phyloP scores from a whole-genome alignment of 2,113 vertebrate genomes.

The Chunga burmeisteri region DNA sequence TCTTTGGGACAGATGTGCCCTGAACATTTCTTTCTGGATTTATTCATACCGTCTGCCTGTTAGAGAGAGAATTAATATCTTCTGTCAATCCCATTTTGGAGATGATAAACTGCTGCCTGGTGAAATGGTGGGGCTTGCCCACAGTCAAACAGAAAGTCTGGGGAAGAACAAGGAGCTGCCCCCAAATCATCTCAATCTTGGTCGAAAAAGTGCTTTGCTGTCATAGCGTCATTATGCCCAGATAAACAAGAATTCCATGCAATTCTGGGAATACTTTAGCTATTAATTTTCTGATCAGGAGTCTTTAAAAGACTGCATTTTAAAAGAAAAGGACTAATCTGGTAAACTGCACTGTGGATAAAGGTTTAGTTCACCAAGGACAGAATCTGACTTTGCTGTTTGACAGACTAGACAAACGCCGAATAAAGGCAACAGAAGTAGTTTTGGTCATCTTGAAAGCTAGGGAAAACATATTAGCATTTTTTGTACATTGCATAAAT shows the following conservation, averaged over 20 bases:
- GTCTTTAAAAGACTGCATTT: neutral
- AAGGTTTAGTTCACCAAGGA: neutral
- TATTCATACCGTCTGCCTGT: neutral
- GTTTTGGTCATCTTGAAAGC: neutral
- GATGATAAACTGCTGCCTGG: neutral
- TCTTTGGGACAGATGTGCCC: neutral
- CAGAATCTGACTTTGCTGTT: neutral
- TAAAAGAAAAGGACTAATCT: neutral
- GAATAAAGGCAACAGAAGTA: neutral
- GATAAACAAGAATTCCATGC: fast-evolving
- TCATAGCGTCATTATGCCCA: fast-evolving
- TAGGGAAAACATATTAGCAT: neutral
- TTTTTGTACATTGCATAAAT: neutral
- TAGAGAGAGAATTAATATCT: neutral
- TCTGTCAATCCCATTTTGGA: neutral
- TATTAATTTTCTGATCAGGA: neutral
- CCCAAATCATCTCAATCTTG: neutral
- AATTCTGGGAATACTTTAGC: neutral
- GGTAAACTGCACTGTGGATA: neutral
- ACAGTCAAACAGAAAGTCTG: conserved; percentile 38
- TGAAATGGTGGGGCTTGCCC: conserved; percentile 15
- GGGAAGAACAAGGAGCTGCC: neutral
- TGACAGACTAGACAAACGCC: neutral
- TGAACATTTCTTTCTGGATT: neutral
- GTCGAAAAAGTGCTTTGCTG: neutral